Base-by-base conservation (phyloP, 2,888 invertebrate genomes). In the Pammene fasciana region DNA sequence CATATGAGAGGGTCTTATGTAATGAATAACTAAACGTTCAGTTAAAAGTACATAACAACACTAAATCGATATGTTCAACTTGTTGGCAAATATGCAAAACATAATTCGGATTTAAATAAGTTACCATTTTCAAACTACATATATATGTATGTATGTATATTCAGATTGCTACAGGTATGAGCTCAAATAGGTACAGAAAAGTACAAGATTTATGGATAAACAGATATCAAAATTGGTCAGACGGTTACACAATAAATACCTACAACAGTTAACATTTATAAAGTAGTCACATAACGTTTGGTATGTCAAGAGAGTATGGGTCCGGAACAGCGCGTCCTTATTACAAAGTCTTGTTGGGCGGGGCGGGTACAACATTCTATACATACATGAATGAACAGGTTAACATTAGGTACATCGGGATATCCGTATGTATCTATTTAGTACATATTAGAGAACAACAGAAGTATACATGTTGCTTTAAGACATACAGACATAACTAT, bases 221-320 rank as follows among this genome's bases (percentile, higher is more conserved):
- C 71, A 72, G 76, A 68, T 79, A 78, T 76, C 76, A 81, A 80
- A 79, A 80, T 80, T 79, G 78, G 79, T 79, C 79, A 70, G 72
- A 74, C 68, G 71, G 70, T 75, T 75, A 78, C 72, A 75, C 71
- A 71, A 74, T 78, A 77, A 73, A 67, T 74, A 68, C 64, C 41
- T 68, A 60, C 67, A 71, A 68, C 70, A 65, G 65, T 60, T 34
- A 70, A 70, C 70, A 57, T 65, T 70, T 46, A 70, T 65, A 70
- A 65, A 70, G 26, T 48, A 65, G 38, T 65, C 59, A 60, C 54
- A 70, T 59, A 70, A 65, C 45, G 65, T 57, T 57, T 18, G 45
- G 45, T 55, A 68, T 38, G 57, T 52, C 36, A 45, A 56, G 52
- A 64, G n/a, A n/a, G 16, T 26, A 50, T 54, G 41, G 48, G 36